phyloP scores from a whole-genome alignment of 2,888 invertebrate species.

The Loripinus fragilis region DNA sequence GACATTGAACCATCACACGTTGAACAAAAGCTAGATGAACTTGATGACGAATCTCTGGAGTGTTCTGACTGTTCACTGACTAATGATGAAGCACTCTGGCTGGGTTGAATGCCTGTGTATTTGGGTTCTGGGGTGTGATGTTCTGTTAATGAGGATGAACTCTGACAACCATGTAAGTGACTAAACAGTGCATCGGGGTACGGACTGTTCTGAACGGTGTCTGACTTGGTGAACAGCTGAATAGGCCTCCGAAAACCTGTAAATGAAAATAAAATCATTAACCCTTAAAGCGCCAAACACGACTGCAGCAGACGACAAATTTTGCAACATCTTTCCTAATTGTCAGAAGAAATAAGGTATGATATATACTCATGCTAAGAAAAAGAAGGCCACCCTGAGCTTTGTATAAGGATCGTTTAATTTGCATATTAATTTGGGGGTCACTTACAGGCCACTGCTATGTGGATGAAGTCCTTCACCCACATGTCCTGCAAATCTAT shows the following conservation, averaged over 20 bases:
- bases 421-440: too few relatives aligned
- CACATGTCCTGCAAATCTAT: too few relatives aligned
- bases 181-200: conserved; percentile 33
- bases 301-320: too few relatives aligned
- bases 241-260: conserved; percentile 81
- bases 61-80: neutral
- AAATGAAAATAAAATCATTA: too few relatives aligned
- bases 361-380: too few relatives aligned
- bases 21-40: conserved; percentile 11
- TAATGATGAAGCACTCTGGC: neutral
- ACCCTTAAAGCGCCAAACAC: too few relatives aligned
- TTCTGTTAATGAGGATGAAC: neutral
- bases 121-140: neutral
- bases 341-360: too few relatives aligned
- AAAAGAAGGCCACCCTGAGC: too few relatives aligned
- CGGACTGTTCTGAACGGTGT: conserved; percentile 66
- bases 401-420: too few relatives aligned
- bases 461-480: too few relatives aligned
- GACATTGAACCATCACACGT: neutral
- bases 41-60: neutral
- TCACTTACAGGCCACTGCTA: too few relatives aligned
- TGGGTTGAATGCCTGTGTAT: neutral
- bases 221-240: conserved; percentile 78
- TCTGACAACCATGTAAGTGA: neutral
- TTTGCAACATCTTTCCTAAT: too few relatives aligned